phyloP scores from a whole-genome alignment of 2,888 invertebrate genomes.

The Antitype chi region DNA sequence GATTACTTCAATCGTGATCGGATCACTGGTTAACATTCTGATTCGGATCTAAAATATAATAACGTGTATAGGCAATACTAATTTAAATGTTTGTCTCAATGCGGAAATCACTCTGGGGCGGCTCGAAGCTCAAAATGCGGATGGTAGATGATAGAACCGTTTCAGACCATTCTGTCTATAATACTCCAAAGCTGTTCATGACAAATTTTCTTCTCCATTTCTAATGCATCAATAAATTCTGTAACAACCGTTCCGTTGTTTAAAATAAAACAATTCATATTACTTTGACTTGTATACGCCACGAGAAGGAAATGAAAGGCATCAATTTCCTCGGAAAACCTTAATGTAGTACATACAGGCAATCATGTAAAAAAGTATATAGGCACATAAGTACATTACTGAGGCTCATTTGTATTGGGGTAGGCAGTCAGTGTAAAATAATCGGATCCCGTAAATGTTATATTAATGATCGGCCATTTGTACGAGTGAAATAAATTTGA shows the following conservation, averaged over 20 bases:
- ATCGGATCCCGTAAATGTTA: conserved; percentile 80
- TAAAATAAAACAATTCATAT: conserved; percentile 20
- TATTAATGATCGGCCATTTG: conserved; percentile 81
- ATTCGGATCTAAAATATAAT: conserved; percentile 16
- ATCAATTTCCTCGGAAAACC: conserved; percentile 61
- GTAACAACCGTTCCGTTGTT: neutral
- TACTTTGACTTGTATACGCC: conserved; percentile 29
- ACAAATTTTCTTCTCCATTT: neutral
- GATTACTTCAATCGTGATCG: conserved; percentile 53
- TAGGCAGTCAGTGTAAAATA: conserved; percentile 72
- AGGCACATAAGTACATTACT: conserved; percentile 58
- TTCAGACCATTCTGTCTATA: neutral
- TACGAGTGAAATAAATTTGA: conserved; percentile 84
- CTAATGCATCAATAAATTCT: conserved; percentile 13
- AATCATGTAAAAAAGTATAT: conserved; percentile 58
- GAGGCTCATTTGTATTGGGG: conserved; percentile 66
- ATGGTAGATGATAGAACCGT: neutral
- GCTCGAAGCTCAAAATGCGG: neutral
- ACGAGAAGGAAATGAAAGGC: conserved; percentile 61
- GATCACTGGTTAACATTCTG: conserved; percentile 27
- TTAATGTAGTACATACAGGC: conserved; percentile 57
- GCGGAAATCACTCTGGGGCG: neutral
- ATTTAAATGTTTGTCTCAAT: conserved; percentile 20
- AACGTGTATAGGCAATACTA: neutral
- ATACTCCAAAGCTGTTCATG: neutral